Base-by-base conservation (phyloP, 23 tunicate species). In the Ascidia mentula region DNA sequence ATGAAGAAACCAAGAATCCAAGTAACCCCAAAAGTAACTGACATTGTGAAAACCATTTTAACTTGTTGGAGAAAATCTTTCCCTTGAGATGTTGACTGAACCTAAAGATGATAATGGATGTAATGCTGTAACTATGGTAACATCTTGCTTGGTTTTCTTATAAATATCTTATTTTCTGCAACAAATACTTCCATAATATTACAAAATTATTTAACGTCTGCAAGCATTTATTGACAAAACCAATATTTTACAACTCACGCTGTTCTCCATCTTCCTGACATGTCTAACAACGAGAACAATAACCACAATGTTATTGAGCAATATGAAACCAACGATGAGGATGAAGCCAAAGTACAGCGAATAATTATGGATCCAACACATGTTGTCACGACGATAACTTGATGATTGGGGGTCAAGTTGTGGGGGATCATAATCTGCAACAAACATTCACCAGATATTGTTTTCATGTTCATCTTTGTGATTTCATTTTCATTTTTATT, bases 1-100 rank as follows among this genome's bases (percentile, higher is more conserved):
- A 85, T 42, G 4, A 85, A 34, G 72, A 70, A 85, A 0, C 65
- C 89, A 31, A 76, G 32, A 1, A 85, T 36, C 89, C 89, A 85
- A 31, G 89, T 72, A 17, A 78, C 13, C 31, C 89, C 89, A 73
- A 82, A 76, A 24, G 36, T 82, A 15, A 75, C 45, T 61, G 87
- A 35, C 83, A 85, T 85, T 9, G 89, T 85, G n/a, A 72, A 33
- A 45, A 69, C 53, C 65, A 53, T 53, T 9, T 53, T 53, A 26
- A 53, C 13, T 53, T 53, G 65, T 9, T 53, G 65, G 2, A 53
- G 12, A 28, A 9, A 53, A 53, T 53, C 65, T 53, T 53, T 53
- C 2, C 12, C 24, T 53, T 26, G 2, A 1, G 65, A 26, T 20
- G 28, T 53, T 53, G 65, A 53, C 65, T 53, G 65, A 6, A 53